Base-by-base conservation (phyloP, 2,888 invertebrate genomes). In the Ormyrus pomaceus region DNA sequence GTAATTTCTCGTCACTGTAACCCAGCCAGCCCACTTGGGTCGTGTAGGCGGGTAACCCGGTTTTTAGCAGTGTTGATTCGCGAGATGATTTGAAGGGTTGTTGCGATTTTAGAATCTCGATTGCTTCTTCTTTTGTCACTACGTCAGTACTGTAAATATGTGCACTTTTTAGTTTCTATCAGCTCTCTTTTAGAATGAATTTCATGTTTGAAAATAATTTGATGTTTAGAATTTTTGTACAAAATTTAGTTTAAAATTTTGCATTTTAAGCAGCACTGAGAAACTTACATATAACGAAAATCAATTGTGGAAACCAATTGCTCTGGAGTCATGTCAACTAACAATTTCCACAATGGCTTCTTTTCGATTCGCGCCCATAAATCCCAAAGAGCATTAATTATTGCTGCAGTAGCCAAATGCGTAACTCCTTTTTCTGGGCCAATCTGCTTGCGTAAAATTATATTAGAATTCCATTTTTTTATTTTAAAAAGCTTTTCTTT, bases 301-400 rank as follows among this genome's bases (percentile, higher is more conserved):
- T 98, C 97, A 83, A 98, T 96, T 0, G 94, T 93, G 0, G 96
- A 95, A n/a, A 97, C 95, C 51, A 98, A 91, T 87, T 95, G 93
- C 92, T 97, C 96, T 0, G 98, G 97, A 82, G 94, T 93, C 93
- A 98, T 93, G 86, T 98, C 97, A 0, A 93, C 93, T 3, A 98
- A 91, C 0, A 98, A 92, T 87, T 95, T 95, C 98, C 98, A 98
- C 0, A 98, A 90, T 0, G 98, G 97, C 89, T 97, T 97, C 55
- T 93, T 93, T 88, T 96, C 95, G 8, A 96, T 91, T 85, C 95
- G 94, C 0, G 95, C 97, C 97, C 97, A 97, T 73, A 98, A 91
- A 90, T 98, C 98, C 98, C 98, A 98, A 3, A 98, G 89, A 0
- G 97, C 95, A 90, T 98, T 98, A n/a, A 97, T 91, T 73, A 98